These are phyloP conservation scores for Brachyalestes nurse DNA, from an alignment of 2,797 vertebrate species.

Conservation along the genomic window DNA sequence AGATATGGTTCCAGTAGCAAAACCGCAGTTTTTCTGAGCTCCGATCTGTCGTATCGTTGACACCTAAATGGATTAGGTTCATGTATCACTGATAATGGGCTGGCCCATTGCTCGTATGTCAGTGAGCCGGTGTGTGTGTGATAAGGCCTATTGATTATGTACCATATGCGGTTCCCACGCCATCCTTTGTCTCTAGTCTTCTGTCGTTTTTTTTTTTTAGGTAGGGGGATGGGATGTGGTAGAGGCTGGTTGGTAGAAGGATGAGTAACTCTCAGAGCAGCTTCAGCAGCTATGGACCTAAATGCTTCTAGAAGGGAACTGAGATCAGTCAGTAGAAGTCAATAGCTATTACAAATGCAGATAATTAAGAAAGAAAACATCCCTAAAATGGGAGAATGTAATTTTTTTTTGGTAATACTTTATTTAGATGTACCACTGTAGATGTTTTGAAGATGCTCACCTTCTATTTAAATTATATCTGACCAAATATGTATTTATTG, in stretches of 20 bases:
- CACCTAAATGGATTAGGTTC: slow-evolving; percentile 73
- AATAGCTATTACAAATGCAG: neutral
- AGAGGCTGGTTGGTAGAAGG: slow-evolving; percentile 60
- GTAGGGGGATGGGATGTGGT: slow-evolving; percentile 28
- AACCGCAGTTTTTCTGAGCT: slow-evolving; percentile 32
- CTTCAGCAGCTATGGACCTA: slow-evolving; percentile 25
- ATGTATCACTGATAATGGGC: slow-evolving; percentile 67
- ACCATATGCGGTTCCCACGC: slow-evolving; percentile 60
- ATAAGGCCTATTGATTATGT: slow-evolving; percentile 71
- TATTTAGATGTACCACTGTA: too few species aligned
- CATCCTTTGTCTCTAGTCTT: slow-evolving; percentile 58
- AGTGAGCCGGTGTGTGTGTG: slow-evolving; percentile 54
- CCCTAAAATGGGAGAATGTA: neutral
- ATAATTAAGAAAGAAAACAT: neutral
- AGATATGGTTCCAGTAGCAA: slow-evolving; percentile 56
- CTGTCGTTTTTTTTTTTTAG: slow-evolving; percentile 52
- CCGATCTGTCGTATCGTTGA: slow-evolving; percentile 65
- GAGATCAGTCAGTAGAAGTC: slow-evolving; percentile 4
- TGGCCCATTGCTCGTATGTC: slow-evolving; percentile 53
- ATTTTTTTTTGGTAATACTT: neutral
- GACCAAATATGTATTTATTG: too few species aligned
- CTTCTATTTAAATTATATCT: neutral
- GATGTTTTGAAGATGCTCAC: neutral
- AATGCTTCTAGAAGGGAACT: neutral
- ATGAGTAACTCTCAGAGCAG: slow-evolving; percentile 52